phyloP scores from a whole-genome alignment of 2,797 vertebrate species.

The Phaenicophaeus curvirostris region DNA sequence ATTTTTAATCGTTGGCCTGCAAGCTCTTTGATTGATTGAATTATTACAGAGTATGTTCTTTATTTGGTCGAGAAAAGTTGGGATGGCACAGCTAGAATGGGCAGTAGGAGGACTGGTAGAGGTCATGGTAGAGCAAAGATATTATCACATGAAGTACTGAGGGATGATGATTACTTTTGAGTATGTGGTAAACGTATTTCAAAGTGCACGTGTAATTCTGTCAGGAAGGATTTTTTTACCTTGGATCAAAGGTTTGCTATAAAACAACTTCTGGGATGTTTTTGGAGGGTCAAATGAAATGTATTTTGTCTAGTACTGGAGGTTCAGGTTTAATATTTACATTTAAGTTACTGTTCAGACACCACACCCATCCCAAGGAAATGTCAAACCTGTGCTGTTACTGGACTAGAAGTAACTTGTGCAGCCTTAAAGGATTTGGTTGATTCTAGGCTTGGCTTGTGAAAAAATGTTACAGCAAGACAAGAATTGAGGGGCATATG shows the following conservation, averaged over 20 bases:
- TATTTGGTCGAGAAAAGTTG: not conserved
- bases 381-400: not conserved
- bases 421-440: not conserved
- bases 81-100: not conserved
- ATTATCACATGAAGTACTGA: not conserved
- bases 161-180: not conserved
- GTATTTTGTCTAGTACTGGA: not conserved
- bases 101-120: not conserved
- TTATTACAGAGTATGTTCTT: fast-evolving
- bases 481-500: not conserved
- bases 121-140: not conserved
- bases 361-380: not conserved
- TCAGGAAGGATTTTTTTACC: not conserved
- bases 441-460: not conserved
- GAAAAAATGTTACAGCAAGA: not conserved
- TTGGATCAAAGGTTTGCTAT: not conserved
- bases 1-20: not conserved
- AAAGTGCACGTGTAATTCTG: not conserved
- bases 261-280: not conserved
- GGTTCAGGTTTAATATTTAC: not conserved
- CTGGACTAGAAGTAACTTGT: not conserved
- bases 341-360: not conserved
- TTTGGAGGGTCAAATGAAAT: not conserved
- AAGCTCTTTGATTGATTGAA: not conserved
- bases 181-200: not conserved